Conservation (phyloP, 2,797 vertebrate genomes). For the Oreonectes daqikongensis region DNA sequence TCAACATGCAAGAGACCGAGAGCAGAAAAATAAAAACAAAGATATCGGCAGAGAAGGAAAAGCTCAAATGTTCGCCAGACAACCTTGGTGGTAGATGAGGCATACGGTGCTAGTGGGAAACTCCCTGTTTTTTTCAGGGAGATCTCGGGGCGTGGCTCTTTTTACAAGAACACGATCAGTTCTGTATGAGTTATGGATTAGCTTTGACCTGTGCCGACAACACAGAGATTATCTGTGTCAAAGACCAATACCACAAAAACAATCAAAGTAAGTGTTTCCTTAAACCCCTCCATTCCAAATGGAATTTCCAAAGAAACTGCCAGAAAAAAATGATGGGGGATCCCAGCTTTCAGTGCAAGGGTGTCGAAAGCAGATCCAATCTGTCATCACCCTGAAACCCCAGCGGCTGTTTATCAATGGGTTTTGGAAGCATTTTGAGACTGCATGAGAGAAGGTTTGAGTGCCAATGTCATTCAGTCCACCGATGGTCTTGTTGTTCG, state of each 20-base stretch:
- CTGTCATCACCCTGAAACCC: background rate
- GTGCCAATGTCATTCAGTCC: conserved; percentile 19
- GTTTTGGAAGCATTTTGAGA: background rate
- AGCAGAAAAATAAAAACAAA: conserved; percentile 4
- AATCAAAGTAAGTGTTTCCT: conserved; percentile 11
- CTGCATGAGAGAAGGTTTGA: conserved; percentile 2
- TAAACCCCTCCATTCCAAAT: conserved; percentile 3
- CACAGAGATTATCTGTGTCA: conserved; percentile 39
- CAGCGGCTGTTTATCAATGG: background rate
- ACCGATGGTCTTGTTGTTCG: conserved; percentile 1
- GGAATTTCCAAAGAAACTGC: conserved; percentile 53
- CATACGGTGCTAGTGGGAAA: conserved; percentile 49
- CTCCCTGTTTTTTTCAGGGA: conserved; percentile 52
- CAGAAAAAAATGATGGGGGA: conserved; percentile 38
- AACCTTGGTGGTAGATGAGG: conserved; percentile 49
- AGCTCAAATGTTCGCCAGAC: conserved; percentile 44
- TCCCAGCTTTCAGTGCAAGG: conserved; percentile 22
- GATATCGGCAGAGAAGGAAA: conserved; percentile 41
- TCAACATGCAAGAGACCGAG: conserved; percentile 77
- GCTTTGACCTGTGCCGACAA: conserved; percentile 47
- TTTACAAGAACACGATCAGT: conserved; percentile 27
- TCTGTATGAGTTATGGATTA: conserved; percentile 48
- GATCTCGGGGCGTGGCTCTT: conserved; percentile 44
- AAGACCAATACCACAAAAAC: conserved; percentile 35
- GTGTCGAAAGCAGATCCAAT: background rate